Conservation (phyloP, 2,888 invertebrate genomes). For the Gastracanthus pulcherrimus region DNA sequence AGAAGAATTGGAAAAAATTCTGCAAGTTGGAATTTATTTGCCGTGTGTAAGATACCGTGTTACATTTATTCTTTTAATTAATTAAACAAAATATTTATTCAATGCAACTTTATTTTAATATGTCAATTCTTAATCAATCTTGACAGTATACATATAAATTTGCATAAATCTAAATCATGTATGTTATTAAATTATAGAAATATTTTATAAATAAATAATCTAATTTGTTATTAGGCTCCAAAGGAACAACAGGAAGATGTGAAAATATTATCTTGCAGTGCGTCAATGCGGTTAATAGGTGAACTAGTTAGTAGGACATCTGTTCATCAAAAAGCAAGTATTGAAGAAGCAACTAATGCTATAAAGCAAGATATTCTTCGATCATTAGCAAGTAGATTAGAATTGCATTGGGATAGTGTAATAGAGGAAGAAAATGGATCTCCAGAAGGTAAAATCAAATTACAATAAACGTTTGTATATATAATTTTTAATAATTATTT, state of each 20-base stretch:
- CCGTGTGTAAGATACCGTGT: constrained; percentile 86
- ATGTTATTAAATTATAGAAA: neutral
- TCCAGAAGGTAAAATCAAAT: constrained; percentile 81
- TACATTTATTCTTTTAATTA: neutral
- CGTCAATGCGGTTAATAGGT: constrained; percentile 86
- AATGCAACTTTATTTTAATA: too few species aligned
- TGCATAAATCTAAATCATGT: neutral
- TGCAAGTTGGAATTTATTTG: constrained; percentile 84
- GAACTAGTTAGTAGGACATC: constrained; percentile 87
- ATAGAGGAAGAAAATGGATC: constrained; percentile 88
- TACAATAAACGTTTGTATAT: neutral
- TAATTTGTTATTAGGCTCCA: constrained; percentile 34
- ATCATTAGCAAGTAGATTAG: constrained; percentile 90
- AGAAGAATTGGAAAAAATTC: constrained; percentile 74
- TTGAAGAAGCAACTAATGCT: constrained; percentile 85
- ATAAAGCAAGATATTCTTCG: constrained; percentile 91
- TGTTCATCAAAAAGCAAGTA: constrained; percentile 86
- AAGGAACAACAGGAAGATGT: constrained; percentile 54
- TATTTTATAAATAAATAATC: constrained; percentile 31
- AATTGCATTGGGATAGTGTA: constrained; percentile 95
- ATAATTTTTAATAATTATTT: constrained; percentile 18
- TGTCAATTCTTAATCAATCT: too few species aligned
- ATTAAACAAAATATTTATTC: constrained; percentile 16
- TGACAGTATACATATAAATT: constrained; percentile 10
- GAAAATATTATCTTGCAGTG: constrained; percentile 77